Conservation (phyloP, 2,113 vertebrate species). For the Prietella phreatophila region DNA sequence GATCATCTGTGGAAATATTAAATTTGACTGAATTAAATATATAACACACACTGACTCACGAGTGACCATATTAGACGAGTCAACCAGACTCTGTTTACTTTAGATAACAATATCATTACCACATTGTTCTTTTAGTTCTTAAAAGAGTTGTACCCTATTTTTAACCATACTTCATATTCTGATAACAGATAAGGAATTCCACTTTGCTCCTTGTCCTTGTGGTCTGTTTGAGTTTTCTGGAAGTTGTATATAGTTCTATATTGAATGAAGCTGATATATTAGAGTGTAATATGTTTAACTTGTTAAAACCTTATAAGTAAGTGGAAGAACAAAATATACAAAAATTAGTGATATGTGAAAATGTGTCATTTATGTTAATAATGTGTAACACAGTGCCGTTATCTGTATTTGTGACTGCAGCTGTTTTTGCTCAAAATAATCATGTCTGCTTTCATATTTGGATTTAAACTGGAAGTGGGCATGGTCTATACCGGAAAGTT, state of each 20-base stretch:
- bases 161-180: background rate
- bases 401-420: background rate
- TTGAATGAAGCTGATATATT: background rate
- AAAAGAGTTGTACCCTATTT: background rate
- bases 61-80: background rate
- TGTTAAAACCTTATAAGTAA: background rate
- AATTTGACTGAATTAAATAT: background rate
- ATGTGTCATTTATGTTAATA: background rate
- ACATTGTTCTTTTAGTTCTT: background rate
- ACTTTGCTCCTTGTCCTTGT: background rate
- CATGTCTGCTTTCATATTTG: background rate
- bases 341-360: background rate
- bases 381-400: background rate
- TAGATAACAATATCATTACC: constrained; percentile 12
- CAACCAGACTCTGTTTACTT: background rate
- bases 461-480: background rate
- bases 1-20: background rate
- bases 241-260: background rate
- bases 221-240: background rate
- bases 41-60: background rate
- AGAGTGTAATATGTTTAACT: background rate
- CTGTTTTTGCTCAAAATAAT: background rate
- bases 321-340: background rate
- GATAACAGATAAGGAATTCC: constrained; percentile 11
- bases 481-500: background rate